A percentile compares a stretch with the other conserved stretches of the same genome.
These are phyloP conservation scores for Microctonus brassicae DNA, from an alignment of 2,888 invertebrate genomes.

Conservation along the genomic window DNA sequence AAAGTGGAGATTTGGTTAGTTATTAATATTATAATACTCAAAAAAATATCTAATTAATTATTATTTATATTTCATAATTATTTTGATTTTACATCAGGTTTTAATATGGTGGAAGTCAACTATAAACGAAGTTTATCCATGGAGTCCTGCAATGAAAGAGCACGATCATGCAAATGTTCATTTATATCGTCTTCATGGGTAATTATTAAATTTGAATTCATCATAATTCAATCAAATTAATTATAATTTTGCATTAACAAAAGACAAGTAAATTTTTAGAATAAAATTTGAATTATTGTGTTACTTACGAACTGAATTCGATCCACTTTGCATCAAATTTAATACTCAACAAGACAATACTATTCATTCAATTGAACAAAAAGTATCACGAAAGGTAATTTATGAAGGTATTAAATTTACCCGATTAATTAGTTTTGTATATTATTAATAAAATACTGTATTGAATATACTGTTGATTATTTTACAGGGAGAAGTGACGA, in stretches of 20 bases:
- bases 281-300: slow-evolving; percentile 81
- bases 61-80: not conserved
- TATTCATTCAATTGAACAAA: slow-evolving; percentile 86
- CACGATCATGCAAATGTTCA: slow-evolving; percentile 92
- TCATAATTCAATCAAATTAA: slow-evolving; percentile 23
- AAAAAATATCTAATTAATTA: not conserved
- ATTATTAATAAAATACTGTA: too few species aligned
- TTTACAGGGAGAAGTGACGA: slow-evolving; percentile 76
- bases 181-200: slow-evolving; percentile 79
- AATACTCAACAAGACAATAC: slow-evolving; percentile 79
- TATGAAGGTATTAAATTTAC: slow-evolving; percentile 30
- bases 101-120: slow-evolving; percentile 89
- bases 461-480: too few species aligned
- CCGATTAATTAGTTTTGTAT: slow-evolving; percentile 39
- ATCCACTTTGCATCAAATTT: slow-evolving; percentile 86
- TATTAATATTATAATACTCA: not conserved
- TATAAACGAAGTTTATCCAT: slow-evolving; percentile 90
- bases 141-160: slow-evolving; percentile 88
- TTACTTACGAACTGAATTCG: slow-evolving; percentile 88
- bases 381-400: slow-evolving; percentile 77
- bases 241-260: slow-evolving; percentile 32
- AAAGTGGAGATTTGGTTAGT: slow-evolving; percentile 71
- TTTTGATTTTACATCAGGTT: slow-evolving; percentile 51
- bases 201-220: not conserved
- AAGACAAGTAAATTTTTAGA: slow-evolving; percentile 68